These are phyloP conservation scores for Halictus rubicundus DNA, from an alignment of 1,140 invertebrate genomes.

Conservation along the genomic window DNA sequence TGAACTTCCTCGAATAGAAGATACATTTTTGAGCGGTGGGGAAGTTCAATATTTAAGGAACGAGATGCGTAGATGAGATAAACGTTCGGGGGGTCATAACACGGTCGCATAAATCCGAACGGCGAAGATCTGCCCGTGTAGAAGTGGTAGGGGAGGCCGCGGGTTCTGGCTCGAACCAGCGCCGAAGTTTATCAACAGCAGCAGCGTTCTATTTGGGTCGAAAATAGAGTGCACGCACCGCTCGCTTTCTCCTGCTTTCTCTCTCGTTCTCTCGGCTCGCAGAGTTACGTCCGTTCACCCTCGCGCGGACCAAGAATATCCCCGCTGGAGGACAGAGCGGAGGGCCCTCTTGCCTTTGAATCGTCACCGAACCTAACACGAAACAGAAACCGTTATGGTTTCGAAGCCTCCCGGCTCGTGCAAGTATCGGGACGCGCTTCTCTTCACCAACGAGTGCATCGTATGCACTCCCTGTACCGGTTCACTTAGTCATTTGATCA, in stretches of 20 bases:
- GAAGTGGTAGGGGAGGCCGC: background rate
- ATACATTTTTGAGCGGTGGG: background rate
- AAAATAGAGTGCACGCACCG: slow-evolving; percentile 58
- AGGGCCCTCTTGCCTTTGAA: slow-evolving; percentile 28
- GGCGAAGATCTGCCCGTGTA: background rate
- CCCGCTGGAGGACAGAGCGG: slow-evolving; percentile 52
- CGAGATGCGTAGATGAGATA: background rate
- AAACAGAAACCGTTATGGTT: background rate
- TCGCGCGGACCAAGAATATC: slow-evolving; percentile 70
- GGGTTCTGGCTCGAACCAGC: slow-evolving; percentile 17
- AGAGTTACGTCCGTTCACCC: slow-evolving; percentile 70
- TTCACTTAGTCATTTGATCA: too few relatives aligned
- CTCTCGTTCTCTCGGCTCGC: slow-evolving; percentile 28
- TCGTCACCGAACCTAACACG: slow-evolving; percentile 13
- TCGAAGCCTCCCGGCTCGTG: background rate
- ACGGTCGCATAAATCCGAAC: background rate
- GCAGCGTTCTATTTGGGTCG: slow-evolving; percentile 61
- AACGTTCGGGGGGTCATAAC: background rate
- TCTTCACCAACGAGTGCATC: too few relatives aligned
- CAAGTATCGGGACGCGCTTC: too few relatives aligned
- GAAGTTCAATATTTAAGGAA: background rate
- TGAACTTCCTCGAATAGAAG: background rate
- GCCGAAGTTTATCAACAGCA: slow-evolving; percentile 64
- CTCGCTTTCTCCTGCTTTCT: slow-evolving; percentile 20
- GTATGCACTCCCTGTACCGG: too few relatives aligned